Evolutionary conservation across 2,888 invertebrate genomes (phyloP).

Genomic region (Lasioglossum calceatum): DNA sequence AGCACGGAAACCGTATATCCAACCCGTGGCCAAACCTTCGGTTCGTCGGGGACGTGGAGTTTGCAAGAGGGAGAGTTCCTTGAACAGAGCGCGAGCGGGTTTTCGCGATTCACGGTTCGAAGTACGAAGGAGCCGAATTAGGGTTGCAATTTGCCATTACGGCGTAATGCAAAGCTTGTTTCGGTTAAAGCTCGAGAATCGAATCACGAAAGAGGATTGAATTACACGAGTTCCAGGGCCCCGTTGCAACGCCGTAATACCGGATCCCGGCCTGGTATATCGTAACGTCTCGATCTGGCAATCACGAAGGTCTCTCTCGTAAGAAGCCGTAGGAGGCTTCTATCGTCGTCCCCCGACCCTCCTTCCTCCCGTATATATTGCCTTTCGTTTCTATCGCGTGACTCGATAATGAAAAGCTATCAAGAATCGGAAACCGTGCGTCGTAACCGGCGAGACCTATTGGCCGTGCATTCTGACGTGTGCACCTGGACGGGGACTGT

Average conservation of each 20-base stretch:
- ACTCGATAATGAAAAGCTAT: conserved; percentile 66
- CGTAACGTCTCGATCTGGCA: conserved; percentile 52
- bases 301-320: conserved; percentile 45
- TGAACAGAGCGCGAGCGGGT: not conserved
- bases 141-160: conserved; percentile 58
- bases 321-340: conserved; percentile 37
- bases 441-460: conserved; percentile 52
- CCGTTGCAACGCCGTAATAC: conserved; percentile 44
- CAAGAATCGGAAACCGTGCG: conserved; percentile 56
- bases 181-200: conserved; percentile 55
- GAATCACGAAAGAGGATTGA: conserved; percentile 63
- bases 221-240: conserved; percentile 50
- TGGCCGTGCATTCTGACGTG: conserved; percentile 46
- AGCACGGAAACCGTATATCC: conserved; percentile 16
- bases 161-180: conserved; percentile 55
- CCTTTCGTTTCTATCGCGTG: conserved; percentile 59
- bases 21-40: not conserved
- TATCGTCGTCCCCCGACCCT: conserved; percentile 4
- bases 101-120: conserved; percentile 27
- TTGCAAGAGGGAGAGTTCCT: conserved; percentile 4
- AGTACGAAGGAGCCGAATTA: conserved; percentile 50
- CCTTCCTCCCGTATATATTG: conserved; percentile 35
- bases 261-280: conserved; percentile 41
- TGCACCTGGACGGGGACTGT: not conserved
- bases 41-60: not conserved